A percentile compares a stretch with the other conserved stretches of the same genome.
Evolutionary conservation across 64 coral and sea anemone species (phyloP).

Genomic region (Stichodactyla helianthus): DNA sequence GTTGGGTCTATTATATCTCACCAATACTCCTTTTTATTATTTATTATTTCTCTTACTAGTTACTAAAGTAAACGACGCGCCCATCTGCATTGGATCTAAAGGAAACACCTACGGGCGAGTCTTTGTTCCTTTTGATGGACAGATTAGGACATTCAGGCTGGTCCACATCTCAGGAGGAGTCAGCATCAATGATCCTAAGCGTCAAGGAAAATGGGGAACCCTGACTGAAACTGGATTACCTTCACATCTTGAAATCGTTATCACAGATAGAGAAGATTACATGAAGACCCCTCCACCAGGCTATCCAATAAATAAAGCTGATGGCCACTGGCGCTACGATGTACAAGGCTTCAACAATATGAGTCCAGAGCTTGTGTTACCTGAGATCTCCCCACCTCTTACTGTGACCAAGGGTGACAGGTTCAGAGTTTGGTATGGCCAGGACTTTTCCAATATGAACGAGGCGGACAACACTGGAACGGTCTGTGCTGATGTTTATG

Average conservation of each 20-base stretch:
- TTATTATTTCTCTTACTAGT: not conserved
- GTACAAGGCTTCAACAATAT: no score
- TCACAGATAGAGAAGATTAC: not conserved
- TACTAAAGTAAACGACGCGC: not conserved
- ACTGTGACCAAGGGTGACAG: not conserved
- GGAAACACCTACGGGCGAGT: not conserved
- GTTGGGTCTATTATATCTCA: no score
- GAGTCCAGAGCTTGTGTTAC: no score
- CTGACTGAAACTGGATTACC: not conserved
- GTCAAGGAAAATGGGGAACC: not conserved
- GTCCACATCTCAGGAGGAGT: slow-evolving; percentile 5
- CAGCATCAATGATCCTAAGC: no score
- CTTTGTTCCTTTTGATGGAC: not conserved
- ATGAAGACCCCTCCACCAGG: not conserved
- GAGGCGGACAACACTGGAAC: not conserved
- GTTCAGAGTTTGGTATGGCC: slow-evolving; percentile 15
- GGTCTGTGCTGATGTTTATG: not conserved
- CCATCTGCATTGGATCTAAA: slow-evolving; percentile 2
- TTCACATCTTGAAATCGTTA: not conserved
- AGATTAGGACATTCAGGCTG: slow-evolving; percentile 9
- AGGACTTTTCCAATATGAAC: not conserved
- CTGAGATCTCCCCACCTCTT: no score
- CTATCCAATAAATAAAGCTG: not conserved
- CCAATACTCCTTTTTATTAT: no score
- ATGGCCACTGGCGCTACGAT: no score